A percentile compares a stretch with the other conserved stretches of the same genome.
phyloP scores from a whole-genome alignment of 2,797 vertebrate species.

The Cryptoprocta ferox region DNA sequence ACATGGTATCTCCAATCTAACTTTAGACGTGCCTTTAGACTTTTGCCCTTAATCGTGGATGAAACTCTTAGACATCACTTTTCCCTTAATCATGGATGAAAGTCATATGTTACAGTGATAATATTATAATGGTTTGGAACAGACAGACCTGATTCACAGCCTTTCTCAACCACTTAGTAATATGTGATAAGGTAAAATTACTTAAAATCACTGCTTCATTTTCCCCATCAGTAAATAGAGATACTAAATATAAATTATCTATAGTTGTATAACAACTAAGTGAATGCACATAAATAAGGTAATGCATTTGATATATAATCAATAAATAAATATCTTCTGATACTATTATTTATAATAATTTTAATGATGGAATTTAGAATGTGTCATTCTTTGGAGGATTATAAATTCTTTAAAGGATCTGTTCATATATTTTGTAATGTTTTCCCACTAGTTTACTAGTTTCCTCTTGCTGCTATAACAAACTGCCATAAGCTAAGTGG shows the following conservation, averaged over 20 bases:
- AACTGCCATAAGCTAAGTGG: neutral
- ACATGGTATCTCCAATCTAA: no score
- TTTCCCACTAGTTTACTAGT: neutral
- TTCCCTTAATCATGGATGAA: neutral
- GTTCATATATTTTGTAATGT: neutral
- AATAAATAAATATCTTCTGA: neutral
- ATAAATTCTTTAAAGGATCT: neutral
- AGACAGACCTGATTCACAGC: neutral
- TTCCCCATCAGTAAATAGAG: neutral
- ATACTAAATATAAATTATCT: neutral
- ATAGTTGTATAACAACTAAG: neutral
- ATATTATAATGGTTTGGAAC: neutral
- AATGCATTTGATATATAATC: neutral
- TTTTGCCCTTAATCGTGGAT: neutral
- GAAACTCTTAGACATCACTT: neutral
- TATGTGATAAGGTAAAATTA: neutral
- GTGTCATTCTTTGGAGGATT: neutral
- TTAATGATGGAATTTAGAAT: neutral
- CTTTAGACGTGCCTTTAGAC: no score
- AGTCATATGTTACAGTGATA: neutral
- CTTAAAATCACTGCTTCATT: neutral
- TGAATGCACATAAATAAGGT: neutral
- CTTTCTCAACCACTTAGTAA: neutral
- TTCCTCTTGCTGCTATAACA: neutral
- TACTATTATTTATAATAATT: neutral